Base-by-base conservation (phyloP, 2,888 invertebrate species). In the Yponomeuta sedellus region DNA sequence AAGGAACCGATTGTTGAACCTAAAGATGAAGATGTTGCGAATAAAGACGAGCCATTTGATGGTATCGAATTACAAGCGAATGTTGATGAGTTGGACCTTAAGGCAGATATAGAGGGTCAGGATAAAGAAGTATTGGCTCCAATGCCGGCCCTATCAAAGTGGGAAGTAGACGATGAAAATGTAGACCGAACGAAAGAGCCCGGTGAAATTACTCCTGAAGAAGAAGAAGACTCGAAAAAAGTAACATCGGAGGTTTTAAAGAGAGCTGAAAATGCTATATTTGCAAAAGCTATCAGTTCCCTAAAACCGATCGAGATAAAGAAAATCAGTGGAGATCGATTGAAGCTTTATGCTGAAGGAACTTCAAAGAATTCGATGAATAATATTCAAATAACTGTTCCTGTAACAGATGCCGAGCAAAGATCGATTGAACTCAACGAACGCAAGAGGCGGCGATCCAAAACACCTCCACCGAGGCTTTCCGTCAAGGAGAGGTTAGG, bases 221-320 rank as follows among this genome's bases (percentile, higher is more conserved):
- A 89, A 64, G 85, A 86, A 77, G 82, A 91, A 80, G 93, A 93
- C 72, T 86, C 91, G 10, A 92, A 92, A 66, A 96, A 96, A 86
- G 94, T 95, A 0, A 97, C 97, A 1, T 96, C 95, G 22, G 97
- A 97, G 83, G 97, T 98, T 5, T 89, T 98, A 64, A 97, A 97
- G 78, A 92, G 97, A 71, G 97, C 98, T 1, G 97, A 98, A 87
- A 97, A 97, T 80, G 97, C 96, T 0, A 96, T 98, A 73, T 96
- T 97, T 80, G 96, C 97, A 59, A 97, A 97, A 82, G 96, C 96
- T 0, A 95, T 96, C 61, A 96, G 95, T 76, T 96, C 96, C 0
- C 94, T 96, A 62, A 92, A 95, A 67, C 95, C 95, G 0, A 94
- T 95, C 65, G 96, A 96, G 86, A 94, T 94, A 64, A 95, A 95